phyloP scores from a whole-genome alignment of 92 coral and sea anemone species.

The Bergia sp. region DNA sequence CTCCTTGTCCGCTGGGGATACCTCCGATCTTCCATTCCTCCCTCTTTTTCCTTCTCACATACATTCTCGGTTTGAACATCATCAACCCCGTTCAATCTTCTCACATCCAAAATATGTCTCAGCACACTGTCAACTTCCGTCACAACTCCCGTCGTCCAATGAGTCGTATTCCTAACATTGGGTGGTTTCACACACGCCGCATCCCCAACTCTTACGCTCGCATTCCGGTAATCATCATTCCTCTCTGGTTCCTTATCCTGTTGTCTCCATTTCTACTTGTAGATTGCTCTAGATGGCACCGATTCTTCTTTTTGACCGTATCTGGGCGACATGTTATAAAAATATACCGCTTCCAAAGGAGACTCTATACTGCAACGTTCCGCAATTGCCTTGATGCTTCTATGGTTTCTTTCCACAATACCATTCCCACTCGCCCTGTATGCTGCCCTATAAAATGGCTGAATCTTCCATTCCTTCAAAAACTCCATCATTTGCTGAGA shows the following conservation, averaged over 20 bases:
- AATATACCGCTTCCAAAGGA: background rate
- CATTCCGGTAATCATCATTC: background rate
- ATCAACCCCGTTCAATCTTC: background rate
- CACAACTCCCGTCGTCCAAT: background rate
- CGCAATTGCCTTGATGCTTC: background rate
- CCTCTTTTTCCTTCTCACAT: background rate
- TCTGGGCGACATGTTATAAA: too few species aligned
- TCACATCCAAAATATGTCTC: background rate
- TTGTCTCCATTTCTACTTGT: background rate
- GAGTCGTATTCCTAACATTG: background rate
- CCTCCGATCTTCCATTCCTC: background rate
- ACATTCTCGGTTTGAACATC: background rate
- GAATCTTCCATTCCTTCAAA: too few species aligned
- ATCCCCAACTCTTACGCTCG: background rate
- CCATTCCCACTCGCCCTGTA: too few species aligned
- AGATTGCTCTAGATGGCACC: background rate
- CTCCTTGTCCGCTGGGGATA: background rate
- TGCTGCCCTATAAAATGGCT: too few species aligned
- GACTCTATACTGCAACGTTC: background rate
- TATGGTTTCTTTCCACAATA: background rate
- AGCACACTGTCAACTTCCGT: background rate
- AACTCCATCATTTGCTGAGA: too few species aligned
- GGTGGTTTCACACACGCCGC: background rate
- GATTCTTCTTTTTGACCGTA: background rate
- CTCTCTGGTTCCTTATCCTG: background rate